Percentiles rank a stretch among this genome's conserved stretches.
phyloP scores from a whole-genome alignment of 1,140 invertebrate species.

The Drosophila micromelanica region DNA sequence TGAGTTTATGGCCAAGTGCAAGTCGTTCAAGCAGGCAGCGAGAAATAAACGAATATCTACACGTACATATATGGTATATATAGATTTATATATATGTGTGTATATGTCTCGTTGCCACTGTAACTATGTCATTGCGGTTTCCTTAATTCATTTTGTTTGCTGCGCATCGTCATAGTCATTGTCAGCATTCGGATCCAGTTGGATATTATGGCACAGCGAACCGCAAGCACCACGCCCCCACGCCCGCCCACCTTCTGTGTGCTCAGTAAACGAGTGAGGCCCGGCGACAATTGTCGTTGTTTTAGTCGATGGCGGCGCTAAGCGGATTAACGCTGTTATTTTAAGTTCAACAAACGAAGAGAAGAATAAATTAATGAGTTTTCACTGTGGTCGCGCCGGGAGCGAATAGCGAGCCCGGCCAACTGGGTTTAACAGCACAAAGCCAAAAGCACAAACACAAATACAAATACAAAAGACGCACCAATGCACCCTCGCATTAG shows the following conservation, averaged over 20 bases:
- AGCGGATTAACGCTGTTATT: slow-evolving; percentile 82
- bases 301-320: slow-evolving; percentile 76
- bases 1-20: slow-evolving; percentile 44
- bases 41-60: slow-evolving; percentile 28
- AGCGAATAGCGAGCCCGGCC: slow-evolving; percentile 9
- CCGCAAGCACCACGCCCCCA: slow-evolving; percentile 37
- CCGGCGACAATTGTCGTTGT: slow-evolving; percentile 37
- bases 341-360: slow-evolving; percentile 81
- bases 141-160: slow-evolving; percentile 83
- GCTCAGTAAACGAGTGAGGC: slow-evolving; percentile 14
- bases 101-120: slow-evolving; percentile 46
- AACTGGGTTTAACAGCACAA: slow-evolving; percentile 66
- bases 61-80: background rate
- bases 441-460: slow-evolving; percentile 67
- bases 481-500: slow-evolving; percentile 25
- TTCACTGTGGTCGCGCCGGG: slow-evolving; percentile 72
- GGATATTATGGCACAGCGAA: slow-evolving; percentile 29
- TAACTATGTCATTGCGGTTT: slow-evolving; percentile 81
- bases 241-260: background rate
- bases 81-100: slow-evolving; percentile 7
- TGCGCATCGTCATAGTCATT: slow-evolving; percentile 67
- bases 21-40: slow-evolving; percentile 19
- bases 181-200: slow-evolving; percentile 39
- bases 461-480: slow-evolving; percentile 32
- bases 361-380: slow-evolving; percentile 83